phyloP scores from a whole-genome alignment of 2,888 invertebrate genomes.

The Drosophila vallismaia region DNA sequence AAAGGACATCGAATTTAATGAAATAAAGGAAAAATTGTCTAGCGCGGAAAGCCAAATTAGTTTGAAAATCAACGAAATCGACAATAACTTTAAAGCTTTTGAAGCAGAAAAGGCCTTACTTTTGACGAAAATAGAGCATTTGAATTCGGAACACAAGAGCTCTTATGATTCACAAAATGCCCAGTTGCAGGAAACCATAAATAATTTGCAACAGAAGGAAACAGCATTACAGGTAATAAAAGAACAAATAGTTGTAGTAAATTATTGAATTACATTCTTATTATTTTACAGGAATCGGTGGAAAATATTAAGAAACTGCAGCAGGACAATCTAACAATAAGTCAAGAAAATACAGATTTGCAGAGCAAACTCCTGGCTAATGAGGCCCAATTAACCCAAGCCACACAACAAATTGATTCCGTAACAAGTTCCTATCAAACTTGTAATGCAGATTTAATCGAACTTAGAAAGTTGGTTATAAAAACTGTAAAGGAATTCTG shows the following conservation, averaged over 20 bases:
- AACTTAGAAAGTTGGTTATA: conserved; percentile 52
- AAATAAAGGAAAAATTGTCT: conserved; percentile 24
- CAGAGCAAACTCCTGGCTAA: conserved; percentile 23
- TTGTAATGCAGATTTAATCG: conserved; percentile 36
- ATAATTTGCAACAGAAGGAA: conserved; percentile 48
- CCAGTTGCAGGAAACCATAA: conserved; percentile 33
- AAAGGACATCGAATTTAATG: conserved; percentile 11
- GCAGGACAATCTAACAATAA: conserved; percentile 13
- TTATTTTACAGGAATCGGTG: conserved; percentile 10
- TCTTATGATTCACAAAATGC: conserved; percentile 8
- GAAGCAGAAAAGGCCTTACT: conserved; percentile 50
- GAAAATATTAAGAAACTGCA: conserved; percentile 6
- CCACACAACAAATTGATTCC: conserved; percentile 27
- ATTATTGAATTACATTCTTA: background rate
- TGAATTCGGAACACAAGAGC: conserved; percentile 29
- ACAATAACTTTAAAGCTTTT: conserved; percentile 23
- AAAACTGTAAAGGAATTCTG: conserved; percentile 60
- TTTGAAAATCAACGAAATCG: conserved; percentile 38
- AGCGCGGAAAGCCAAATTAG: conserved; percentile 36
- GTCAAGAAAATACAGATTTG: conserved; percentile 25
- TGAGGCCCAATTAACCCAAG: conserved; percentile 24
- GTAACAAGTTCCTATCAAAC: conserved; percentile 39
- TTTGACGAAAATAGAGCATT: conserved; percentile 39
- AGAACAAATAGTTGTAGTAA: accelerated
- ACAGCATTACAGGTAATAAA: conserved; percentile 49